Evolutionary conservation across 1,140 invertebrate genomes (phyloP).

Genomic region (Listronotus bonariensis): DNA sequence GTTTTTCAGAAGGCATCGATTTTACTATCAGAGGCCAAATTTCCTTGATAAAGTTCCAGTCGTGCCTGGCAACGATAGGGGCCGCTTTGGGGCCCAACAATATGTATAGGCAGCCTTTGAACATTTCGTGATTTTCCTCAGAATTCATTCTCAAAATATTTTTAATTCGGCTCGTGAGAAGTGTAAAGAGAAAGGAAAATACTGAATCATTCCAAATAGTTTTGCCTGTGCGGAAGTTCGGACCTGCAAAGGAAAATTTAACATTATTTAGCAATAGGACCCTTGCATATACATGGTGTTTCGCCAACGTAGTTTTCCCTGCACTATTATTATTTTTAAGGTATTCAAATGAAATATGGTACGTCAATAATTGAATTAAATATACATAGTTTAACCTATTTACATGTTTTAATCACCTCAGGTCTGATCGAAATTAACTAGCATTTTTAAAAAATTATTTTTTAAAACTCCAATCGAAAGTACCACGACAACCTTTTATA

Average conservation of each 20-base stretch:
- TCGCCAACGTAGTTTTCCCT: too few species aligned
- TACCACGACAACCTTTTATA: too few species aligned
- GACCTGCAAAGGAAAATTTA: slow-evolving; percentile 57
- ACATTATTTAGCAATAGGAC: too few species aligned
- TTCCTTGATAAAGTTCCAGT: slow-evolving; percentile 73
- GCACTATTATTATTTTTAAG: too few species aligned
- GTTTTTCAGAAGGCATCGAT: slow-evolving; percentile 79
- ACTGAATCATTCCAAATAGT: slow-evolving; percentile 59
- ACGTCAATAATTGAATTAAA: too few species aligned
- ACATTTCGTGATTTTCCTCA: slow-evolving; percentile 68
- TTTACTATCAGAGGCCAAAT: slow-evolving; percentile 78
- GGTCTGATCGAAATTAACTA: too few species aligned
- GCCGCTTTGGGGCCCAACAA: slow-evolving; percentile 68
- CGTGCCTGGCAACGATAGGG: slow-evolving; percentile 69
- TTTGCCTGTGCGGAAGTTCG: slow-evolving; percentile 67
- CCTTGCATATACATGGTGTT: too few species aligned
- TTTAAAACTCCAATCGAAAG: too few species aligned
- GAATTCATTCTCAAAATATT: slow-evolving; percentile 64
- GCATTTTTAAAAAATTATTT: too few species aligned
- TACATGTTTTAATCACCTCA: too few species aligned
- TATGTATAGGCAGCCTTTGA: slow-evolving; percentile 82
- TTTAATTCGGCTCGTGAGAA: slow-evolving; percentile 65
- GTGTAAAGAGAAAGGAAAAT: slow-evolving; percentile 64
- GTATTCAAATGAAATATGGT: too few species aligned
- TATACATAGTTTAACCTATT: too few species aligned